Evolutionary conservation across 2,888 invertebrate species (phyloP).

Genomic region (Liopterus haemorrhoidalis): DNA sequence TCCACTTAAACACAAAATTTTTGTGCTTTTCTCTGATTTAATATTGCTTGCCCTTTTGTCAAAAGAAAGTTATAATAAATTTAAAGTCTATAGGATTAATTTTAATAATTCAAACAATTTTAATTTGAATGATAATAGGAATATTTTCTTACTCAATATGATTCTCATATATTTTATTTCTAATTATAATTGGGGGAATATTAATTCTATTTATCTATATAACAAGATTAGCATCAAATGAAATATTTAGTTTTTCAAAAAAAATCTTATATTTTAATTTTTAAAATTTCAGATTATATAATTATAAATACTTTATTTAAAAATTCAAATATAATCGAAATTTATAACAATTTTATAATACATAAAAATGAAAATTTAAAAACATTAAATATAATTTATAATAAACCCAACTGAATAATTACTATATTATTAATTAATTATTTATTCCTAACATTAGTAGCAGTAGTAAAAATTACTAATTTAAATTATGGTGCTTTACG

Average conservation of each 20-base stretch:
- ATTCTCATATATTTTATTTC: constrained; percentile 57
- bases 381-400: constrained; percentile 52
- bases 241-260: constrained; percentile 49
- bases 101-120: constrained; percentile 51
- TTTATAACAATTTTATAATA: constrained; percentile 21
- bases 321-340: constrained; percentile 40
- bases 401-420: constrained; percentile 49
- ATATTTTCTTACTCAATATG: constrained; percentile 51
- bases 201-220: constrained; percentile 62
- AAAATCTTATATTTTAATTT: constrained; percentile 40
- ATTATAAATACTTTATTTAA: constrained; percentile 28
- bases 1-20: too few relatives aligned
- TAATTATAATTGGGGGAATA: constrained; percentile 59
- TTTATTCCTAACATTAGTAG: constrained; percentile 55
- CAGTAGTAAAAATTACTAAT: constrained; percentile 55
- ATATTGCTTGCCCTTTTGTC: too few relatives aligned
- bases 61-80: too few relatives aligned
- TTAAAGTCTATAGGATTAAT: constrained; percentile 53
- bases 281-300: constrained; percentile 39
- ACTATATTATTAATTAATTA: constrained; percentile 54
- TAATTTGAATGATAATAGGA: constrained; percentile 48
- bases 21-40: too few relatives aligned
- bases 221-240: constrained; percentile 56
- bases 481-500: constrained; percentile 52
- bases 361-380: constrained; percentile 42